These are phyloP conservation scores for Uria aalge DNA, from an alignment of 2,113 vertebrate genomes.

Conservation along the genomic window DNA sequence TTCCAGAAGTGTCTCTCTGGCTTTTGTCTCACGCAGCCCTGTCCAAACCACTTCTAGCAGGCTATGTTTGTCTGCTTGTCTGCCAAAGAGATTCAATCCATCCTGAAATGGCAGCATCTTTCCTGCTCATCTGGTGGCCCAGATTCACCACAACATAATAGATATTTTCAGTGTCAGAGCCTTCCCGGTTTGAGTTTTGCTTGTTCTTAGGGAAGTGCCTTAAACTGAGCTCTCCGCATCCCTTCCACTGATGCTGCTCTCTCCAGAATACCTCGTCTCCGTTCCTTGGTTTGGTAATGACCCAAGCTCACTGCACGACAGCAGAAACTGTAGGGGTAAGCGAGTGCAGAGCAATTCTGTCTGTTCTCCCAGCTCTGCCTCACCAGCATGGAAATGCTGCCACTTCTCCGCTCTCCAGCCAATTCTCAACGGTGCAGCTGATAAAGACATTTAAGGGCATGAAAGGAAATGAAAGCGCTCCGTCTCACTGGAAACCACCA, in stretches of 20 bases:
- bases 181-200: background rate
- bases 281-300: background rate
- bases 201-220: background rate
- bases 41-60: background rate
- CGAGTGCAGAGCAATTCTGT: accelerated
- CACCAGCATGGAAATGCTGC: background rate
- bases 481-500: background rate
- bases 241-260: background rate
- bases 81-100: background rate
- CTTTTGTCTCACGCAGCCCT: background rate
- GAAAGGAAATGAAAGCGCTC: slow-evolving; percentile 9
- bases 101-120: background rate
- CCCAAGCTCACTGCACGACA: background rate
- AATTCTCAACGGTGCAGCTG: background rate
- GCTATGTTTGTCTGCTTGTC: background rate
- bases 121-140: background rate
- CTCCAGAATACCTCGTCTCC: background rate
- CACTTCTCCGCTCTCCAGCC: background rate
- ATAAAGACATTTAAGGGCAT: slow-evolving; percentile 2
- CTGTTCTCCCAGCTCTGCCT: background rate
- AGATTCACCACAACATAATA: background rate
- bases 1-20: background rate
- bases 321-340: accelerated
- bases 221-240: background rate
- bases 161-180: background rate